Conservation (phyloP, 2,888 invertebrate genomes). For the Orchestes rusci region DNA sequence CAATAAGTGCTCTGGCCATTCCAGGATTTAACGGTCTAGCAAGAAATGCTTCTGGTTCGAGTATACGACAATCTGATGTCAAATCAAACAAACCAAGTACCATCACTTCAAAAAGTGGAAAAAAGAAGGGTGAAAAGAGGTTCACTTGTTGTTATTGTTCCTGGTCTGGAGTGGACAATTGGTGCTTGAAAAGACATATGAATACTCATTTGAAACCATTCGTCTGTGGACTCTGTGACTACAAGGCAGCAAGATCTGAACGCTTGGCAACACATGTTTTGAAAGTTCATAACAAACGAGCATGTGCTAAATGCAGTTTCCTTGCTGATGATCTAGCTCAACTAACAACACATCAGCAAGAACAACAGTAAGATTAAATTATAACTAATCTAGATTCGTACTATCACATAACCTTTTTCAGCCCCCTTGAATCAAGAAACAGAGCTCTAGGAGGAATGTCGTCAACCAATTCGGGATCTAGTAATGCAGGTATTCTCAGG, state of each 20-base stretch:
- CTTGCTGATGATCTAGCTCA: conserved; percentile 77
- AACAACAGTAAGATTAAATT: conserved; percentile 59
- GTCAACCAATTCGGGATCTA: conserved; percentile 5
- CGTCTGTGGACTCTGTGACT: conserved; percentile 84
- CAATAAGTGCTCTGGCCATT: conserved; percentile 36
- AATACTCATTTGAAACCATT: conserved; percentile 91
- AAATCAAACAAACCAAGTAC: conserved; percentile 32
- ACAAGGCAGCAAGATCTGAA: conserved; percentile 88
- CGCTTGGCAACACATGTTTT: conserved; percentile 82
- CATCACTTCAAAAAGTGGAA: conserved; percentile 34
- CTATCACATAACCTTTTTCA: no score
- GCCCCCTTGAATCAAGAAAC: conserved; percentile 57
- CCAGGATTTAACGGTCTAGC: conserved; percentile 38
- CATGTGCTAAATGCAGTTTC: conserved; percentile 83
- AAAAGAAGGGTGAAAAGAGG: conserved; percentile 44
- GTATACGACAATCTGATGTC: conserved; percentile 31
- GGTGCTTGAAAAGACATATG: conserved; percentile 86
- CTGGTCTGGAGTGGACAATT: conserved; percentile 90
- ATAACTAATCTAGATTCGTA: conserved; percentile 1
- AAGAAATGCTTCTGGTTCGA: conserved; percentile 28
- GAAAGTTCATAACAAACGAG: conserved; percentile 86
- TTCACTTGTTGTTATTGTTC: conserved; percentile 81
- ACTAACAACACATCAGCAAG: conserved; percentile 69
- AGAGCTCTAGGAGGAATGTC: conserved; percentile 39
- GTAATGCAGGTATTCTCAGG: conserved; percentile 32